Conservation (phyloP, 2,113 vertebrate genomes). For the Ictidomys tridecemlineatus region DNA sequence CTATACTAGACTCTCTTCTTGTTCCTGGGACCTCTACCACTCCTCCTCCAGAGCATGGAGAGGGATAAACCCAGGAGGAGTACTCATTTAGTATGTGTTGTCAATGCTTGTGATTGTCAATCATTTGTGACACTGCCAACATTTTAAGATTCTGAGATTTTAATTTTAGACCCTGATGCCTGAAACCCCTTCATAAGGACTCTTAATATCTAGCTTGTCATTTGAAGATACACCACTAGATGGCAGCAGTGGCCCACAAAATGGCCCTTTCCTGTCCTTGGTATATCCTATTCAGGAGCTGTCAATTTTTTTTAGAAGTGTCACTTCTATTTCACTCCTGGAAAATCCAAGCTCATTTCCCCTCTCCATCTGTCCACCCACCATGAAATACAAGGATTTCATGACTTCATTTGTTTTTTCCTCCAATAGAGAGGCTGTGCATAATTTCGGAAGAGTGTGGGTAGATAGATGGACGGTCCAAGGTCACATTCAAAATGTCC, state of each 20-base stretch:
- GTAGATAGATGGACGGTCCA: neutral
- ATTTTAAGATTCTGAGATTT: conserved; percentile 43
- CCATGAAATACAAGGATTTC: neutral
- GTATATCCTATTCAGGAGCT: neutral
- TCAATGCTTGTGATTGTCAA: neutral
- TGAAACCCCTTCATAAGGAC: neutral
- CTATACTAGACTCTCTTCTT: neutral
- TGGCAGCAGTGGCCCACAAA: conserved; percentile 50
- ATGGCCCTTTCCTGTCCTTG: neutral
- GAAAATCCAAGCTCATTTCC: conserved; percentile 15
- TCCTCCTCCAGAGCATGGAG: accelerated
- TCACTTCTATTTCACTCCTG: neutral
- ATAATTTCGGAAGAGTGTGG: neutral
- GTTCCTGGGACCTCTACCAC: neutral
- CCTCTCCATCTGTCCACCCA: neutral
- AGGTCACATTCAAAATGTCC: neutral
- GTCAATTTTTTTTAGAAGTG: neutral
- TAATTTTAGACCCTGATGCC: neutral
- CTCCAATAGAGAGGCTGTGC: neutral
- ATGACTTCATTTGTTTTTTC: neutral
- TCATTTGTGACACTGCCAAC: neutral
- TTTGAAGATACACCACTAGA: conserved; percentile 36
- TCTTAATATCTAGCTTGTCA: neutral
- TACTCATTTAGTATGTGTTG: neutral
- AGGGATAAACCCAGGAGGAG: neutral